Base-by-base conservation (phyloP, 2,888 invertebrate genomes). In the Drosophila subquinaria region DNA sequence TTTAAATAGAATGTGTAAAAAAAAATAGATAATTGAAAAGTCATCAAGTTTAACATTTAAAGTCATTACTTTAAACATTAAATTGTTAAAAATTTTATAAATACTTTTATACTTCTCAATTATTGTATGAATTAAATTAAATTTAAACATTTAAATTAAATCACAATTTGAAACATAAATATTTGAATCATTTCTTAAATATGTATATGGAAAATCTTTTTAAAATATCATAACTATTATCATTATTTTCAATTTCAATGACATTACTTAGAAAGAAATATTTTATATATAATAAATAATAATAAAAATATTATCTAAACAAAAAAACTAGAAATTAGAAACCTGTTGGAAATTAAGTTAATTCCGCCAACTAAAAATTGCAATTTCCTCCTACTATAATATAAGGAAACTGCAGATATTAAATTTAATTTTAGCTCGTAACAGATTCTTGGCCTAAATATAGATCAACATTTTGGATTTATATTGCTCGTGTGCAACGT, bases 301-400 rank as follows among this genome's bases (percentile, higher is more conserved):
- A 17, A 17, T 1, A 17, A 17, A 17, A 17, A 17, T 17, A 23
- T 23, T 23, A 23, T 13, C 13, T 8, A 51, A 51, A 52, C 23
- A 36, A 40, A 57, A 48, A 43, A 42, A 45, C 6, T 6, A 36
- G 47, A n/a, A 66, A 69, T 69, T 63, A 63, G 36, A 23, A 42
- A 50, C 81, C 68, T 55, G 61, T 72, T 63, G 38, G n/a, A 53
- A 73, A 69, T 11, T 73, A 42, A 69, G 56, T 64, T 69, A 20
- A 67, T 50, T 73, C 27, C n/a, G 30, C 35, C 45, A 36, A 23
- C 20, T 51, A 40, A 52, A 57, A 35, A 20, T 17, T 36, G 42
- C 56, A 52, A 51, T 64, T 56, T 42, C 20, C 11, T 27, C 2
- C 30, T 30, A 9, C 30, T 30, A 9, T 20, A 42, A 20, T 13